A percentile compares a stretch with the other conserved stretches of the same genome.
These are phyloP conservation scores for Scophthalmus maximus DNA, from an alignment of 2,113 vertebrate species.

Conservation along the genomic window DNA sequence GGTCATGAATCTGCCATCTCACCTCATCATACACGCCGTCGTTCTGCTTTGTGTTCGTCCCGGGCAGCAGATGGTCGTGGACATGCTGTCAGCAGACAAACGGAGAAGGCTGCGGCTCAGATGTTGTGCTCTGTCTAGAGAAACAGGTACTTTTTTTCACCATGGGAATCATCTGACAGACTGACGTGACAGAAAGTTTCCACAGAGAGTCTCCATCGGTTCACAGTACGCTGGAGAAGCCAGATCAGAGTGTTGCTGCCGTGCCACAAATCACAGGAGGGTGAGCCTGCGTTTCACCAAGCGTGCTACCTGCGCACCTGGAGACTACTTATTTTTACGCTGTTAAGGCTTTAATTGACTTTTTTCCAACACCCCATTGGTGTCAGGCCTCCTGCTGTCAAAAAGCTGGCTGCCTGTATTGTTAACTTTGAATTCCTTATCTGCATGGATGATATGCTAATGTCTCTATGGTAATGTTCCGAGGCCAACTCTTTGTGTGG, in stretches of 20 bases:
- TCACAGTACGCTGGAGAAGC: constrained; percentile 53
- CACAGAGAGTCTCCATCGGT: constrained; percentile 58
- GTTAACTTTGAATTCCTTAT: constrained; percentile 59
- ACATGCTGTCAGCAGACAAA: constrained; percentile 85
- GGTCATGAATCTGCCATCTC: constrained; percentile 28
- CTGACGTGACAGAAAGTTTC: constrained; percentile 39
- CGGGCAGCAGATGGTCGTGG: constrained; percentile 88
- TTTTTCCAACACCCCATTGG: constrained; percentile 35
- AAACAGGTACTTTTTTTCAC: constrained; percentile 26
- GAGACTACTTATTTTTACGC: constrained; percentile 64
- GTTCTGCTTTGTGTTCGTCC: constrained; percentile 86
- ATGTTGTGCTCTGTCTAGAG: constrained; percentile 15
- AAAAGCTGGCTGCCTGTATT: constrained; percentile 60
- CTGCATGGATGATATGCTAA: constrained; percentile 56
- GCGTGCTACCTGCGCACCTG: constrained; percentile 50
- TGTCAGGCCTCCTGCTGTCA: constrained; percentile 52
- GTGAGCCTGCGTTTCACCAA: constrained; percentile 54
- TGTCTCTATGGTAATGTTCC: constrained; percentile 54
- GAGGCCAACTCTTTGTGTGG: constrained; percentile 21
- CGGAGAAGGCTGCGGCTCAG: constrained; percentile 5
- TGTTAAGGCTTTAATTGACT: constrained; percentile 74
- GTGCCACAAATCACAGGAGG: constrained; percentile 58
- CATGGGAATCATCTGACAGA: constrained; percentile 49
- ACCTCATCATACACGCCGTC: constrained; percentile 85
- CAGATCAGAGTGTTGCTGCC: constrained; percentile 22